A percentile compares a stretch with the other conserved stretches of the same genome.
Evolutionary conservation across 2,888 invertebrate genomes (phyloP).

Genomic region (Thelaira solivaga): DNA sequence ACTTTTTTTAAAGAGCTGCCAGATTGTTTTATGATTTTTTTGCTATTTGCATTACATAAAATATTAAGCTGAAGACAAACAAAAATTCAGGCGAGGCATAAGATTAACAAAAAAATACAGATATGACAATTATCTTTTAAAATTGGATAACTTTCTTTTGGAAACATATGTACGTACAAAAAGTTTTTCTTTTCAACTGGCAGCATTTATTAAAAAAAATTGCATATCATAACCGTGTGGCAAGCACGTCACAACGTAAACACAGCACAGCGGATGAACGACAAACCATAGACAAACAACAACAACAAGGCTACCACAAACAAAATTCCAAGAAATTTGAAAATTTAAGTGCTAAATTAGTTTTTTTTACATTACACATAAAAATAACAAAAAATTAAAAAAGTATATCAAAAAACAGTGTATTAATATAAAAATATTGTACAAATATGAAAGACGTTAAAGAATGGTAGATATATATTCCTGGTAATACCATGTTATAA

Average conservation of each 20-base stretch:
- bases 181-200: not conserved
- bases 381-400: constrained; percentile 19
- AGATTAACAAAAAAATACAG: too few species aligned
- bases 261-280: not conserved
- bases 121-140: too few species aligned
- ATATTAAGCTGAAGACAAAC: too few species aligned
- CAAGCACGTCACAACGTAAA: too few species aligned
- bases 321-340: constrained; percentile 65
- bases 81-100: too few species aligned
- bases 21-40: too few species aligned
- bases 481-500: constrained; percentile 29
- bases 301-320: constrained; percentile 49
- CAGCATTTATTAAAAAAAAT: not conserved
- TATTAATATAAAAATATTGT: not conserved
- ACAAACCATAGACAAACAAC: too few species aligned
- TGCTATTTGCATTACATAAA: too few species aligned
- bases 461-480: not conserved
- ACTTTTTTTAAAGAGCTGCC: too few species aligned
- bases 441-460: not conserved
- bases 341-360: constrained; percentile 56
- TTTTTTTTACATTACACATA: constrained; percentile 21
- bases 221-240: not conserved
- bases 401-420: not conserved
- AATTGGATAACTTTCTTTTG: too few species aligned
- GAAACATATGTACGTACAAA: not conserved